Percentiles rank a stretch among this genome's conserved stretches.
These are phyloP conservation scores for Bombus waltoni DNA, from an alignment of 1,140 invertebrate species.

Conservation along the genomic window DNA sequence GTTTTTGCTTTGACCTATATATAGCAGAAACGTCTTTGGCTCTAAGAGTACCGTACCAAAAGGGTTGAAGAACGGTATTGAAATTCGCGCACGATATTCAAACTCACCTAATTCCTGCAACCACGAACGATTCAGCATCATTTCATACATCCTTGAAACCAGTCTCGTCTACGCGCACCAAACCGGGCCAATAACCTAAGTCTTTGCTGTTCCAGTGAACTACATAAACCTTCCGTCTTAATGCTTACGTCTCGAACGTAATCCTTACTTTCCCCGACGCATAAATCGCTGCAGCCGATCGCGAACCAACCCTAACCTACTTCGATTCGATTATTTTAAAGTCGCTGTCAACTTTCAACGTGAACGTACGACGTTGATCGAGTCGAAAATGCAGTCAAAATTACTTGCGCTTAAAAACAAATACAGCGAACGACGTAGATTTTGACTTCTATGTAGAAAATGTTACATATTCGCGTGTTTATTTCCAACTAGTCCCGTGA, in stretches of 20 bases:
- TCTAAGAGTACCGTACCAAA: not conserved
- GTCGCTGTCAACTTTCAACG: not conserved
- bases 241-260: not conserved
- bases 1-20: too few relatives aligned
- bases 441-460: too few relatives aligned
- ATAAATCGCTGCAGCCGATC: not conserved
- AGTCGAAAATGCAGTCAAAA: too few relatives aligned
- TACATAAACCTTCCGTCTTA: slow-evolving; percentile 1
- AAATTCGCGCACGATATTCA: not conserved
- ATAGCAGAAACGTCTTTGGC: too few relatives aligned
- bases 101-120: not conserved
- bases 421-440: too few relatives aligned
- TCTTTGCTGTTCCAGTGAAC: slow-evolving; percentile 10
- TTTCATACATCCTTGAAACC: not conserved
- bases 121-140: not conserved
- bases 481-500: too few relatives aligned
- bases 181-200: not conserved
- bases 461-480: too few relatives aligned
- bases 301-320: not conserved
- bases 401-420: too few relatives aligned
- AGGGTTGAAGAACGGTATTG: not conserved
- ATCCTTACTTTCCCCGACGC: slow-evolving; percentile 9
- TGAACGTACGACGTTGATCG: too few relatives aligned
- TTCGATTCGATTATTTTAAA: not conserved
- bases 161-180: not conserved